phyloP scores from a whole-genome alignment of 1,140 invertebrate species.

The Augochlora pura region DNA sequence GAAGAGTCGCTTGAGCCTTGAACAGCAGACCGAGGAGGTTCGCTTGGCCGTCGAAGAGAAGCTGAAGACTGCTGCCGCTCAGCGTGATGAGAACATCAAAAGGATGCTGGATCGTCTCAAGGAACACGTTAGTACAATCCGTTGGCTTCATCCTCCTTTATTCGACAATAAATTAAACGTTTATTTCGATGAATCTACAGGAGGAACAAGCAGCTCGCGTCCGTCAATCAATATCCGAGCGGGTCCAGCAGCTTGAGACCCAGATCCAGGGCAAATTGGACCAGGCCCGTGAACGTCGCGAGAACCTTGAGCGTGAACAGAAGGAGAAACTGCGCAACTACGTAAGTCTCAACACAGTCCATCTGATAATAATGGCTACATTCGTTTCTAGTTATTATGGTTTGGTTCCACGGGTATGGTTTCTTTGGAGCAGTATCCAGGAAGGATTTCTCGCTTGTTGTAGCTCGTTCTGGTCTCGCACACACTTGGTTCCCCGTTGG shows the following conservation, averaged over 20 bases:
- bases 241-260: slow-evolving; percentile 84
- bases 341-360: slow-evolving; percentile 81
- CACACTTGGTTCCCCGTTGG: not conserved
- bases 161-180: not conserved
- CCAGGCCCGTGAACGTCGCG: slow-evolving; percentile 85
- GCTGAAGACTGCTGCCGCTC: slow-evolving; percentile 89
- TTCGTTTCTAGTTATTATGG: slow-evolving; percentile 13
- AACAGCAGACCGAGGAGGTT: slow-evolving; percentile 91
- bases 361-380: not conserved
- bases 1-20: slow-evolving; percentile 89
- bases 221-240: slow-evolving; percentile 83
- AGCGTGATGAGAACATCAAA: slow-evolving; percentile 92
- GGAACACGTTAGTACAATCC: slow-evolving; percentile 88
- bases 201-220: slow-evolving; percentile 87
- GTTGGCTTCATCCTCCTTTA: too few relatives aligned
- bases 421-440: slow-evolving; percentile 38
- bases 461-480: slow-evolving; percentile 1
- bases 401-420: slow-evolving; percentile 22
- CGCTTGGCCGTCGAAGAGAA: slow-evolving; percentile 91
- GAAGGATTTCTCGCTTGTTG: slow-evolving; percentile 43
- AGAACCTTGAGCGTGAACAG: slow-evolving; percentile 86
- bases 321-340: slow-evolving; percentile 88
- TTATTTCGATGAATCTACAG: slow-evolving; percentile 73
- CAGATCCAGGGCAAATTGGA: slow-evolving; percentile 88
- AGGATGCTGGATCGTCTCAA: slow-evolving; percentile 93